Evolutionary conservation across 1,140 invertebrate species (phyloP).

Genomic region (Trypoxylus dichotomus): DNA sequence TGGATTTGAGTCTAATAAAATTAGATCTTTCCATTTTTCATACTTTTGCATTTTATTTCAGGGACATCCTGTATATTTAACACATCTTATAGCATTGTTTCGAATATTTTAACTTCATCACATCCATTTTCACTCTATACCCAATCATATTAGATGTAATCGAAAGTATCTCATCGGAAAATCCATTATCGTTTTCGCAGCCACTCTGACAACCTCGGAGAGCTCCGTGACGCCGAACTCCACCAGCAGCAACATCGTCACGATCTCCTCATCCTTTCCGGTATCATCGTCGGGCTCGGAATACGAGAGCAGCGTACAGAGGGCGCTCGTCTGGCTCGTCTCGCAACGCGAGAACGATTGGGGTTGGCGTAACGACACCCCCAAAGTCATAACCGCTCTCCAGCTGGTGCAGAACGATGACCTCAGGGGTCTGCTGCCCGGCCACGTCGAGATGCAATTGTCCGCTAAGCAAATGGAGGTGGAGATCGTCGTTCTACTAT

Average conservation of each 20-base stretch:
- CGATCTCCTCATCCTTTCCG: neutral
- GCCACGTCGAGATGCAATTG: conserved; percentile 69
- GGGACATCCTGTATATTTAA: no score
- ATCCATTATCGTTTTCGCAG: neutral
- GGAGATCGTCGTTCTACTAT: conserved; percentile 77
- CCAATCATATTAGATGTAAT: no score
- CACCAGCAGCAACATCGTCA: neutral
- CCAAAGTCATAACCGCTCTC: conserved; percentile 68
- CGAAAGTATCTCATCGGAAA: no score
- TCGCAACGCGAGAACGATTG: conserved; percentile 69
- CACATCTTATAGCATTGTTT: no score
- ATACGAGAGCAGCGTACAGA: conserved; percentile 58
- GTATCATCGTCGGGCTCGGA: conserved; percentile 22
- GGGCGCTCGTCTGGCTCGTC: conserved; percentile 67
- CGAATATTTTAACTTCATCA: no score
- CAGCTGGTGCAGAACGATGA: conserved; percentile 54
- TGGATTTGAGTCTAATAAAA: no score
- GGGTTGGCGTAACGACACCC: conserved; percentile 78
- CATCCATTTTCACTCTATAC: no score
- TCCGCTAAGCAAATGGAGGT: conserved; percentile 82
- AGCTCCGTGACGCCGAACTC: neutral
- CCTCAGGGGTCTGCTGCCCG: conserved; percentile 55
- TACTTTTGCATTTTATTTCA: no score
- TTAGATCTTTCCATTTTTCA: no score
- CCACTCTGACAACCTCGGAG: neutral